These are phyloP conservation scores for Tenualosa thibaudeaui DNA, from an alignment of 2,797 vertebrate genomes.

Conservation along the genomic window DNA sequence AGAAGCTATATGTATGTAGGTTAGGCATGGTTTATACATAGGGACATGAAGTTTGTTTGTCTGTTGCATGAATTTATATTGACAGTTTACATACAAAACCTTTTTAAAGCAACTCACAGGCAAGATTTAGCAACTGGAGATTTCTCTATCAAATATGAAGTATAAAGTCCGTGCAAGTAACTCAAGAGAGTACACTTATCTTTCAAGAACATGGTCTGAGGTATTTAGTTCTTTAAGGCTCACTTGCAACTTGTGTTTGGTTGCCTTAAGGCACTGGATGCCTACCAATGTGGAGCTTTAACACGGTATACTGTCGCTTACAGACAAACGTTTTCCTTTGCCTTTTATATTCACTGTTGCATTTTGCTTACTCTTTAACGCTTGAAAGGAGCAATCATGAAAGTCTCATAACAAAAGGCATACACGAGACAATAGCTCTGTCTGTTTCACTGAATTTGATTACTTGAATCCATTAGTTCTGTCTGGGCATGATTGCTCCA, in stretches of 20 bases:
- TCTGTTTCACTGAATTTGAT: conserved; percentile 16
- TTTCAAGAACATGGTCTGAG: background rate
- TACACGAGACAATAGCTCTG: background rate
- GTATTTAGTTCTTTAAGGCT: background rate
- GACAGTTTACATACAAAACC: too few relatives aligned
- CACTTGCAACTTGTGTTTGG: background rate
- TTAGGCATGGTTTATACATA: too few relatives aligned
- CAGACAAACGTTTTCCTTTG: background rate
- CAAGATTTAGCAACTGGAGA: too few relatives aligned
- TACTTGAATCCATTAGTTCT: conserved; percentile 21
- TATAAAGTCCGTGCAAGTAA: too few relatives aligned
- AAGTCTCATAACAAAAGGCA: conserved; percentile 1
- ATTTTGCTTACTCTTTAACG: background rate
- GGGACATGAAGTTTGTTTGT: too few relatives aligned
- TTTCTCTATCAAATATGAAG: too few relatives aligned
- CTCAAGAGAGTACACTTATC: too few relatives aligned
- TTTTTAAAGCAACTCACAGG: too few relatives aligned
- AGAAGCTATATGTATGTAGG: too few relatives aligned
- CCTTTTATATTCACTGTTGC: background rate
- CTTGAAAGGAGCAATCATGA: background rate
- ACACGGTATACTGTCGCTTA: background rate
- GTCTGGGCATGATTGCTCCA: conserved; percentile 9
- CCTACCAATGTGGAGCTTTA: background rate
- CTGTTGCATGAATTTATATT: too few relatives aligned
- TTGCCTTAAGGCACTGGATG: background rate